These are phyloP conservation scores for Oreotrochilus melanogaster DNA, from an alignment of 2,113 vertebrate genomes.

Conservation along the genomic window DNA sequence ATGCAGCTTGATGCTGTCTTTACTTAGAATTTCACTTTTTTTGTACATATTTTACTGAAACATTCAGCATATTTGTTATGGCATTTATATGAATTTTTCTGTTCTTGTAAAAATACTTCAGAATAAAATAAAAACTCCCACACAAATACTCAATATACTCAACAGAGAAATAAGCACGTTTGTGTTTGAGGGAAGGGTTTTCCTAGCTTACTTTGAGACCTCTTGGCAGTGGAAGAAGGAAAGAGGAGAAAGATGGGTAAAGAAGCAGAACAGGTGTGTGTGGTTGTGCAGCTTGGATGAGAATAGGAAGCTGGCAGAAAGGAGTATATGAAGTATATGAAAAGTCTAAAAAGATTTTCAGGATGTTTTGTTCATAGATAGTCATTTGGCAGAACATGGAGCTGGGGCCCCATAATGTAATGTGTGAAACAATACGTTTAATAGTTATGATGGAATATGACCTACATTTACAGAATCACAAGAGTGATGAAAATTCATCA, in stretches of 20 bases:
- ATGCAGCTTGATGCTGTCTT: not conserved
- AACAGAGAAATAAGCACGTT: not conserved
- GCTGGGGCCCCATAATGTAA: not conserved
- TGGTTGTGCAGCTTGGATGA: not conserved
- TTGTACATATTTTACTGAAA: not conserved
- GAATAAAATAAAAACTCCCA: not conserved
- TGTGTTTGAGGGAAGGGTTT: not conserved
- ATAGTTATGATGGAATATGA: not conserved
- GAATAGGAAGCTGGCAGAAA: not conserved
- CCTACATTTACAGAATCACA: not conserved
- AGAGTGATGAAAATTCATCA: conserved; percentile 41
- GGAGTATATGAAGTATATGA: accelerated
- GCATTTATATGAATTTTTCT: not conserved
- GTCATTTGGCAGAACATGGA: not conserved
- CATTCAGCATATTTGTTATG: not conserved
- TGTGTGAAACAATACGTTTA: not conserved
- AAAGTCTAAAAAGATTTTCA: not conserved
- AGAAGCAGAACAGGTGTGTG: not conserved
- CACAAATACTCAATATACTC: not conserved
- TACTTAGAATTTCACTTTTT: not conserved
- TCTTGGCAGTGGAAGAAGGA: not conserved
- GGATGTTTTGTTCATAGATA: not conserved
- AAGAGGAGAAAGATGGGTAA: not conserved
- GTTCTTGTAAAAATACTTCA: not conserved
- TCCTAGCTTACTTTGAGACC: not conserved